phyloP scores from a whole-genome alignment of 2,113 vertebrate genomes.

The Dolichotis patagonum region DNA sequence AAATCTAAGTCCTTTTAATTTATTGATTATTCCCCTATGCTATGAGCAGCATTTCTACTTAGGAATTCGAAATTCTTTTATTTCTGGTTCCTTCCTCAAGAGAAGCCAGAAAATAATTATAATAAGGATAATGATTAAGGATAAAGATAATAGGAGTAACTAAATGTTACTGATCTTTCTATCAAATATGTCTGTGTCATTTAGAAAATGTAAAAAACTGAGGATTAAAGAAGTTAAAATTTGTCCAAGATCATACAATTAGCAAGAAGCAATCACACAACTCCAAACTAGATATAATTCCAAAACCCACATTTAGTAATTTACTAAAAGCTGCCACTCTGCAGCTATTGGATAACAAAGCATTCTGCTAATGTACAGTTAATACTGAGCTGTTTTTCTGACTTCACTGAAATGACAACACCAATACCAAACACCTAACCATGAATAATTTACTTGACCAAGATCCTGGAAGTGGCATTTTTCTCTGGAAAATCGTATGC shows the following conservation, averaged over 20 bases:
- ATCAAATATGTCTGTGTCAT: neutral
- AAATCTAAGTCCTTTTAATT: neutral
- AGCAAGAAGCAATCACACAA: neutral
- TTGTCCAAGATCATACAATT: neutral
- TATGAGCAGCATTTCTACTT: neutral
- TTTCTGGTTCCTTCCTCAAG: neutral
- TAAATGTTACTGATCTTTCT: neutral
- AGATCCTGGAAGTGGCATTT: neutral
- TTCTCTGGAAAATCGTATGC: neutral
- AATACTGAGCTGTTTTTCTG: neutral
- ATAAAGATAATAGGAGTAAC: neutral
- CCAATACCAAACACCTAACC: neutral
- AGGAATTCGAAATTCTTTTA: neutral
- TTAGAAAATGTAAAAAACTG: neutral
- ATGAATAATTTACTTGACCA: neutral
- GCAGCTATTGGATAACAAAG: neutral
- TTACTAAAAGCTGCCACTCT: neutral
- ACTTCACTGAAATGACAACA: neutral
- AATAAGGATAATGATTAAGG: neutral
- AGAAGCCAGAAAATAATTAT: neutral
- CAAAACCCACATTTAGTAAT: neutral
- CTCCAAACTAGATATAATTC: neutral
- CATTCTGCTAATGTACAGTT: neutral
- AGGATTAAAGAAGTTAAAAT: neutral
- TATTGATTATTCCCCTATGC: neutral